These are phyloP conservation scores for Urosaurus nigricauda DNA, from an alignment of 2,797 vertebrate genomes.

Conservation along the genomic window DNA sequence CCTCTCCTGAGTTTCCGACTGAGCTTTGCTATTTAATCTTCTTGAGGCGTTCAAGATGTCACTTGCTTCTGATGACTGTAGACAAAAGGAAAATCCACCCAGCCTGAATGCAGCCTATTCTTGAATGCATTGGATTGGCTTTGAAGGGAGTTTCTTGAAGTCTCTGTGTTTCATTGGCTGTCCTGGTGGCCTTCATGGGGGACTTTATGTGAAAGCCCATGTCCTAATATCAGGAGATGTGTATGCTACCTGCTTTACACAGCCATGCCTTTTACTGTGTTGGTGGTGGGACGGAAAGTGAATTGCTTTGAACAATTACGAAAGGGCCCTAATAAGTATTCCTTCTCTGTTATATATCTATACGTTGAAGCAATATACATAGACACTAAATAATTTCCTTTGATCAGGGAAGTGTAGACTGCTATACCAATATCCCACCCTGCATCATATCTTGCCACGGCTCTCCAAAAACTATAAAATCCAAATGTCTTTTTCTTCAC, in stretches of 20 bases:
- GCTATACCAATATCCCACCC: not conserved
- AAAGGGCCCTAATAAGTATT: not conserved
- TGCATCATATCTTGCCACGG: not conserved
- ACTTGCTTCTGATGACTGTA: conserved; percentile 93
- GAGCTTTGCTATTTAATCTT: conserved; percentile 99
- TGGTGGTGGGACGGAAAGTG: not conserved
- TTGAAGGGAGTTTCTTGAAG: conserved; percentile 86
- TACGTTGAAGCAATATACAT: not conserved
- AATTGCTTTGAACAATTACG: conserved; percentile 25
- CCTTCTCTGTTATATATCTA: not conserved
- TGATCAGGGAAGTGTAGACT: not conserved
- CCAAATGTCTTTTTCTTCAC: not conserved
- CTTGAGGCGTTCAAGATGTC: conserved; percentile 98
- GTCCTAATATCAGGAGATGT: conserved; percentile 76
- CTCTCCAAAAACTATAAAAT: not conserved
- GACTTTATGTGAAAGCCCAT: conserved; percentile 81
- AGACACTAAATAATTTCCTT: not conserved
- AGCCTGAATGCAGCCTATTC: conserved; percentile 81
- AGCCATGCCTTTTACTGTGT: conserved; percentile 44
- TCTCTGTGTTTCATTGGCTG: conserved; percentile 84
- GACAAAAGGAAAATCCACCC: conserved; percentile 92
- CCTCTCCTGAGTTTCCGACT: conserved; percentile 88
- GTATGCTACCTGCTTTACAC: conserved; percentile 69
- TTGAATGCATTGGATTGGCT: conserved; percentile 83
- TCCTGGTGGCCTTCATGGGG: conserved; percentile 87